A percentile compares a stretch with the other conserved stretches of the same genome.
phyloP scores from a whole-genome alignment of 2,888 invertebrate genomes.

The Deilephila porcellus region DNA sequence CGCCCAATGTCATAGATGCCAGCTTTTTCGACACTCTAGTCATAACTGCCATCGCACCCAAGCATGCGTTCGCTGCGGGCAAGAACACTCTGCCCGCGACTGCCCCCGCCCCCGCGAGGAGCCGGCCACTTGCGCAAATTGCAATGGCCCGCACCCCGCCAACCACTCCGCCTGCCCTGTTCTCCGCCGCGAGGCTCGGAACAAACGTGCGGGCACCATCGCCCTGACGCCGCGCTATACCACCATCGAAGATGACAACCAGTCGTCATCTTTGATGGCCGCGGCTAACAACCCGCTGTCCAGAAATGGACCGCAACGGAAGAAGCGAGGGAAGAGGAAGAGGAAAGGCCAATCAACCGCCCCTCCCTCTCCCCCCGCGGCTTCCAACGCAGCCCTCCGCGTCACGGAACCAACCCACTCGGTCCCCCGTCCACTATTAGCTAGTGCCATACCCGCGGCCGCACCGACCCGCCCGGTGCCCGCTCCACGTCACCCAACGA shows the following conservation, averaged over 20 bases:
- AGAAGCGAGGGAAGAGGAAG: not conserved
- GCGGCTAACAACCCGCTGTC: constrained; percentile 16
- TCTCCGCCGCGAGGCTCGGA: constrained; percentile 22
- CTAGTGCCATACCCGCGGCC: not conserved
- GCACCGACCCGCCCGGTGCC: not conserved
- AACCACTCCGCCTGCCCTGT: constrained; percentile 32
- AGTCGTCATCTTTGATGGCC: constrained; percentile 14
- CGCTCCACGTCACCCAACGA: not conserved
- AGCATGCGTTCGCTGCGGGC: constrained; percentile 34
- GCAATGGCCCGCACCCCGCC: constrained; percentile 32
- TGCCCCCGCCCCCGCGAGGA: constrained; percentile 30
- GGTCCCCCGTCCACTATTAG: too few species aligned
- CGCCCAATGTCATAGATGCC: constrained; percentile 40
- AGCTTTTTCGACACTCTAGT: constrained; percentile 35
- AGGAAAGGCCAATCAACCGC: too few species aligned
- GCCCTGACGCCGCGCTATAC: not conserved
- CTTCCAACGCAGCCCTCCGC: too few species aligned
- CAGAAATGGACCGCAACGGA: not conserved
- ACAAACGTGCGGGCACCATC: constrained; percentile 15
- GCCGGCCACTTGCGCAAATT: constrained; percentile 37
- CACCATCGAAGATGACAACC: not conserved
- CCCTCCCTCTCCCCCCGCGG: too few species aligned
- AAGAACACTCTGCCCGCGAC: constrained; percentile 27
- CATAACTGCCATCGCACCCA: constrained; percentile 32
- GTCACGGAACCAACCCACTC: too few species aligned